A percentile compares a stretch with the other conserved stretches of the same genome.
Conservation (phyloP, 2,797 vertebrate genomes). For the Chiroxiphia lanceolata region DNA sequence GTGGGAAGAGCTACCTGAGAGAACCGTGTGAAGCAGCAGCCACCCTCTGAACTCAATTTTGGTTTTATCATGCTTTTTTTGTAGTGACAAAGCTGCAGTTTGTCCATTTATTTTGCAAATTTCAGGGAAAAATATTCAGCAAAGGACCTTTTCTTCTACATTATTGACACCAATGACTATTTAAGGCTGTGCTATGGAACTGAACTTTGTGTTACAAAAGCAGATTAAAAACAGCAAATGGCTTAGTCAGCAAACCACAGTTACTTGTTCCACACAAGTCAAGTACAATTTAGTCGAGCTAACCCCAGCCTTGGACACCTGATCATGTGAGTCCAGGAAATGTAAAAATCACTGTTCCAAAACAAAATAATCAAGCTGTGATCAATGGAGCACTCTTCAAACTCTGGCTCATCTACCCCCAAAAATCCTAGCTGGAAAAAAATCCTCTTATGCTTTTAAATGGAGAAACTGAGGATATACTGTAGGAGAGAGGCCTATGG, state of each 20-base stretch:
- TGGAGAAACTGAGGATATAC: background rate
- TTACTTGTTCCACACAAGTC: background rate
- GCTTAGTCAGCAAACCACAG: slow-evolving; percentile 55
- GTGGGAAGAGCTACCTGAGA: background rate
- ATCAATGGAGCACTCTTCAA: slow-evolving; percentile 40
- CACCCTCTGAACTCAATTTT: background rate
- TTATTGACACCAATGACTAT: background rate
- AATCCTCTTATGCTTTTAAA: background rate
- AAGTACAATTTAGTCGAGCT: slow-evolving; percentile 7
- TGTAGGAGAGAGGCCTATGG: background rate
- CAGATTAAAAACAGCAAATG: slow-evolving; percentile 1
- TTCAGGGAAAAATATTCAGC: background rate
- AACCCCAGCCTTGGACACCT: slow-evolving; percentile 41
- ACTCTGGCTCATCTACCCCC: background rate
- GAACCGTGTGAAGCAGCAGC: background rate
- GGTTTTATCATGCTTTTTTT: background rate
- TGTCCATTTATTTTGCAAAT: background rate
- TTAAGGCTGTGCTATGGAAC: slow-evolving; percentile 20
- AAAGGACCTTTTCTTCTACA: background rate
- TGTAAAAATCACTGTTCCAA: slow-evolving; percentile 40
- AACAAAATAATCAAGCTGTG: background rate
- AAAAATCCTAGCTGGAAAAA: slow-evolving; percentile 20
- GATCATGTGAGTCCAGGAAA: slow-evolving; percentile 10
- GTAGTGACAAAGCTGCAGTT: background rate
- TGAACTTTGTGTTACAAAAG: slow-evolving; percentile 46